Base-by-base conservation (phyloP, 2,113 vertebrate species). In the Calyptomena viridis region DNA sequence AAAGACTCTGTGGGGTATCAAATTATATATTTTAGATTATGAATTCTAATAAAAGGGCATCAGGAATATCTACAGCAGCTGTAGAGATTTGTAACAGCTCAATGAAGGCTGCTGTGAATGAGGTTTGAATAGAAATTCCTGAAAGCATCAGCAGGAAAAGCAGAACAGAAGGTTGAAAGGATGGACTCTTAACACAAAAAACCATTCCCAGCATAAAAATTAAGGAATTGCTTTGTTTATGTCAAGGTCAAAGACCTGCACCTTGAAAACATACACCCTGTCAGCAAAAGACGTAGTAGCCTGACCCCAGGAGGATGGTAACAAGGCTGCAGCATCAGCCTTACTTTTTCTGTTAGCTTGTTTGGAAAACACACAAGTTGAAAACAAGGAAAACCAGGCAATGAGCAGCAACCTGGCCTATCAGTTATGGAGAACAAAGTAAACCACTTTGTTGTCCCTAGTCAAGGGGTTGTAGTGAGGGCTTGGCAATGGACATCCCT, bases 21-120 rank as follows among this genome's bases (percentile, higher is more conserved):
- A 98, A 80, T 97, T 96, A 94, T 98, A 97, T 82, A 98, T 98
- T 89, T 98, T 98, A 30, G 97, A 97, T 98, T 95, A 98, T 98
- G 96, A 98, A 97, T 94, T 98, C 96, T 88, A 96, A 89, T 71
- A 97, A 97, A 85, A 99, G 96, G 64, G 97, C 98, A 91, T 99
- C 89, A 98, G 98, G 98, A 98, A 98, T 74, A 98, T 92, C 97
- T 98, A 92, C 97, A 98, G 80, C 97, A 76, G 40, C 35, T 96
- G 12, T 97, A 98, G 86, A 98, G 98, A 83, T 98, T 98, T 87
- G 47, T 39, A 84, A 49, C 8, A 33, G 73, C 33, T 63, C 75
- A 71, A 24, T 1, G 12, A 75, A 77, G 30, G 19, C 44, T 40
- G 18, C n/a, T 62, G n/a, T 16, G 58, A 78, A 52, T 46, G 37